A percentile compares a stretch with the other conserved stretches of the same genome.
Evolutionary conservation across 2,797 vertebrate genomes (phyloP).

Genomic region (Amblyopsis hoosieri): DNA sequence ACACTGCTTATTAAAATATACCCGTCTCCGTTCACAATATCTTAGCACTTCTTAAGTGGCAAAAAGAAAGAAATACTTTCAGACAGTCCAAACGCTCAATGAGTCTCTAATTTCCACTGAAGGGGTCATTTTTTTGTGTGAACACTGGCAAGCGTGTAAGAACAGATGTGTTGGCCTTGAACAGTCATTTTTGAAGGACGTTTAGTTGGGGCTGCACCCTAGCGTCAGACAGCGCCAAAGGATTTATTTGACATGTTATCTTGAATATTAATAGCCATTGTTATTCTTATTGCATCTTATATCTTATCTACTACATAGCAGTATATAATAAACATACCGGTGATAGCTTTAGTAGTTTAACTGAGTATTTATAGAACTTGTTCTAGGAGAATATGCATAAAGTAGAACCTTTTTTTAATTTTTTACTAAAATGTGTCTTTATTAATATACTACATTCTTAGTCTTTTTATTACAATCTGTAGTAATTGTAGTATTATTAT

Average conservation of each 20-base stretch:
- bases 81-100: too few relatives aligned
- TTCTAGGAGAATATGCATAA: neutral
- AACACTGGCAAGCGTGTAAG: slow-evolving; percentile 49
- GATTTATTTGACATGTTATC: slow-evolving; percentile 19
- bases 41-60: too few relatives aligned
- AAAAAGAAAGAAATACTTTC: too few relatives aligned
- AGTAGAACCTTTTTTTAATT: neutral
- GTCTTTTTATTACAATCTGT: neutral
- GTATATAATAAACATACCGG: too few relatives aligned
- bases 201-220: slow-evolving; percentile 52
- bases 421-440: neutral
- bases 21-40: too few relatives aligned
- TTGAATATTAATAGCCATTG: slow-evolving; percentile 28
- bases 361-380: neutral
- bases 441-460: neutral
- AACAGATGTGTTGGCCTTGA: slow-evolving; percentile 56
- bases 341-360: neutral
- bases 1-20: too few relatives aligned
- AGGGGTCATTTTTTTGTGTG: too few relatives aligned
- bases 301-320: too few relatives aligned
- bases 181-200: slow-evolving; percentile 58
- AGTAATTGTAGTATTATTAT: too few relatives aligned
- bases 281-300: slow-evolving; percentile 12
- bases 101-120: too few relatives aligned
- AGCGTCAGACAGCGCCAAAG: slow-evolving; percentile 40